Percentiles rank a stretch among this genome's conserved stretches.
Conservation (phyloP, 2,113 vertebrate genomes). For the Phocoena sinus region DNA sequence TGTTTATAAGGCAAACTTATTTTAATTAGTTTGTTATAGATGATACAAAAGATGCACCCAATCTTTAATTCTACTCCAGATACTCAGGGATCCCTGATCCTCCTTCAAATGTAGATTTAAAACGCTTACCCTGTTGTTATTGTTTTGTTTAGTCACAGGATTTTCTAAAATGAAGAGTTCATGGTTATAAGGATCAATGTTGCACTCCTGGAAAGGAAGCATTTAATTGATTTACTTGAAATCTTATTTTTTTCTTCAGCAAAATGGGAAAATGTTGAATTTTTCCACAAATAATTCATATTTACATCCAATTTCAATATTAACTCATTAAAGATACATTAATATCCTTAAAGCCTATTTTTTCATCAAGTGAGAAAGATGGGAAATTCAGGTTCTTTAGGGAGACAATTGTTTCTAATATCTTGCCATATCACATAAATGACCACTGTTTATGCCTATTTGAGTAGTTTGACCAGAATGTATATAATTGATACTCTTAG, state of each 20-base stretch:
- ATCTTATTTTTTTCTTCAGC: background rate
- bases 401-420: background rate
- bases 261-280: background rate
- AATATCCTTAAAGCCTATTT: background rate
- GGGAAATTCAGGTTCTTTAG: background rate
- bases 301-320: background rate
- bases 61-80: background rate
- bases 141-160: background rate
- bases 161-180: background rate
- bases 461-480: background rate
- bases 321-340: background rate
- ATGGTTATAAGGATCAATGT: background rate
- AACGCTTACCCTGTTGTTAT: background rate
- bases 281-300: background rate
- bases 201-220: background rate
- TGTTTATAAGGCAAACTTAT: background rate
- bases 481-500: background rate
- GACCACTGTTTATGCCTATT: background rate
- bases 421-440: background rate
- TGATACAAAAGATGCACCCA: background rate
- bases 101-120: background rate
- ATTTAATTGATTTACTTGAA: background rate
- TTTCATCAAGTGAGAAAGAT: background rate
- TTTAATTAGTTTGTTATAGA: background rate
- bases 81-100: background rate